Base-by-base conservation (phyloP, 1,140 invertebrate species). In the Oscheius sp. region DNA sequence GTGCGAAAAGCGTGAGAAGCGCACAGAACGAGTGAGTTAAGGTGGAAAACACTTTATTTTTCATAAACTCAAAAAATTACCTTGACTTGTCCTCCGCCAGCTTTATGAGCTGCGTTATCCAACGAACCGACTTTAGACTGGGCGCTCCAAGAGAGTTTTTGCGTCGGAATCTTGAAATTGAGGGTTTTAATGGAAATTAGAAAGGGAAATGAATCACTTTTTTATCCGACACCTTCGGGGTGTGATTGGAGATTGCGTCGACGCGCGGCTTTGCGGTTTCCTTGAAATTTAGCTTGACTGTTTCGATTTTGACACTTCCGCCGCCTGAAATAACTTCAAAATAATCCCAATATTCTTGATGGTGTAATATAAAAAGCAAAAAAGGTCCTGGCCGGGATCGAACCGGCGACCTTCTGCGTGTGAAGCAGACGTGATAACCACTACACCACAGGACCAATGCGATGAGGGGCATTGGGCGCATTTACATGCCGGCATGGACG, bases 101-200 rank as follows among this genome's bases (percentile, higher is more conserved):
- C 93, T 84, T 92, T 95, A 85, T 97, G 92, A 58, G 89, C 90
- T 0, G 93, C 88, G 84, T 96, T 95, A 20, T 93, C 90, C 81
- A 96, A 85, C 1, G 94, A 96, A 3, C 94, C 94, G 76, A 97
- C 93, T 88, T 68, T 68, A 13, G 70, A 55, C 26, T 73, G 45
- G 2, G 49, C 70, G n/a, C 52, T 18, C 61, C 70, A 63, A 13
- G 34, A 49, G 34, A 73, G 31, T 32, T 68, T 68, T 23, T 68
- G 31, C 15, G 67, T 58, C 2, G 55, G 4, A 26, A 68, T 68
- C 36, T 68, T 45, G 2, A 59, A 32, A 61, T 67, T 10, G 38
- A 42, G 38, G n/a, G 10, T 42, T 10, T 10, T 42, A 42, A 42
- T n/a, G 38, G 38, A 42, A 42, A n/a, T 42, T 42, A 42, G 38